Evolutionary conservation across 2,888 invertebrate species (phyloP).

Genomic region (Drosophila mercatorum): DNA sequence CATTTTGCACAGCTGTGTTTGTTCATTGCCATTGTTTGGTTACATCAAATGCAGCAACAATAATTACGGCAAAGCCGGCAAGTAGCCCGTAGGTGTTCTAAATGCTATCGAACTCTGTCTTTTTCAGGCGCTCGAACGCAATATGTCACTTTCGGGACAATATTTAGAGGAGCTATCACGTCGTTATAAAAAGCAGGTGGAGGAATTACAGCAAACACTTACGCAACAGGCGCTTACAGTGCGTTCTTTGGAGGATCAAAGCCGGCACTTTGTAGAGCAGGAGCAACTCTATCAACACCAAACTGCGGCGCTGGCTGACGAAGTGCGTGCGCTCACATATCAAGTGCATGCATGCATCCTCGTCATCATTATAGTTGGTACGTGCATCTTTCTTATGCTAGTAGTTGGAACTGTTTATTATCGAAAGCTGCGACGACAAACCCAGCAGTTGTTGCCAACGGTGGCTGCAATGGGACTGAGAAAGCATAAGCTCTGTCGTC

Average conservation of each 20-base stretch:
- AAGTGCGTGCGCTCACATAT: constrained; percentile 87
- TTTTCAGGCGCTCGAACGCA: constrained; percentile 94
- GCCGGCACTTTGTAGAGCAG: constrained; percentile 89
- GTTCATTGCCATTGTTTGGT: constrained; percentile 38
- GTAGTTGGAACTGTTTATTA: constrained; percentile 81
- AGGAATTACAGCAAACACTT: constrained; percentile 95
- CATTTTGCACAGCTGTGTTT: constrained; percentile 24
- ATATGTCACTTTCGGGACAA: constrained; percentile 98
- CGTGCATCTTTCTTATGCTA: constrained; percentile 81
- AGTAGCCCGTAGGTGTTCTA: constrained; percentile 11
- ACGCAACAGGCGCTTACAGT: constrained; percentile 93
- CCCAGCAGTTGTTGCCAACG: constrained; percentile 62
- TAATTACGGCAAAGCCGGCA: constrained; percentile 5
- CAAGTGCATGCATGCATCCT: constrained; percentile 86
- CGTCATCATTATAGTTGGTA: constrained; percentile 82
- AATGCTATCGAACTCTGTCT: constrained; percentile 36
- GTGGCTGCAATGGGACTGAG: neutral
- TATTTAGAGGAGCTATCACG: constrained; percentile 98
- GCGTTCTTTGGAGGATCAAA: constrained; percentile 89
- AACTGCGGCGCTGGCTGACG: constrained; percentile 88
- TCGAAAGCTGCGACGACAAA: constrained; percentile 79
- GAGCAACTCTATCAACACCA: constrained; percentile 93
- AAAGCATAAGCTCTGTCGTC: constrained; percentile 83
- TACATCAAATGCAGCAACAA: constrained; percentile 13
- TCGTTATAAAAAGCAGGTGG: constrained; percentile 97